Percentiles rank a stretch among this genome's conserved stretches.
These are phyloP conservation scores for Bolborhynchus lineola DNA, from an alignment of 2,113 vertebrate genomes.

Conservation along the genomic window DNA sequence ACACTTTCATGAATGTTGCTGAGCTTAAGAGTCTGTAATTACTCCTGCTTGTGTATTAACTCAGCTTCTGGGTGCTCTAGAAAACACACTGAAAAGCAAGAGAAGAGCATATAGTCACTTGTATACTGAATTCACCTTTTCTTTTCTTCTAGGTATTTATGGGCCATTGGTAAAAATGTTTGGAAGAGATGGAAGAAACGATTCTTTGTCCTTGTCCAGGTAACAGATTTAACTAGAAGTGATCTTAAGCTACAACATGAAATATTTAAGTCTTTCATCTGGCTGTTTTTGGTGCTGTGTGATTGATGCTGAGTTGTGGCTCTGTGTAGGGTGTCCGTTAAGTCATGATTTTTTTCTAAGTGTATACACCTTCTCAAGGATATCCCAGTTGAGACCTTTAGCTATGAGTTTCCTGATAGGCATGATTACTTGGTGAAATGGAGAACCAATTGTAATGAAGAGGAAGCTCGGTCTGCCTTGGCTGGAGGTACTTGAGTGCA, in stretches of 20 bases:
- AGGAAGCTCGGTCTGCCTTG: background rate
- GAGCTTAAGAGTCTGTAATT: background rate
- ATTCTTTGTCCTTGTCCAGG: slow-evolving; percentile 98
- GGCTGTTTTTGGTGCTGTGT: background rate
- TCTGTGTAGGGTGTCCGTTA: background rate
- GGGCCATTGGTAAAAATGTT: slow-evolving; percentile 97
- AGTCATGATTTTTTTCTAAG: background rate
- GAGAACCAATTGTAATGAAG: background rate
- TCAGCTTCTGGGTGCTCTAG: background rate
- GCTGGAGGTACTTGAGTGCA: background rate
- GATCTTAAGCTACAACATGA: background rate
- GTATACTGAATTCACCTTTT: slow-evolving; percentile 2
- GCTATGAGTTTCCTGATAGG: background rate
- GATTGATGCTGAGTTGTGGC: background rate
- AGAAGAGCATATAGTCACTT: background rate
- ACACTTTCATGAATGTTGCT: background rate
- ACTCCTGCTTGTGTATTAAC: background rate
- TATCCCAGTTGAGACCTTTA: background rate
- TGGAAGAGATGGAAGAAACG: slow-evolving; percentile 99
- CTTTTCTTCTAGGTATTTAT: slow-evolving; percentile 86
- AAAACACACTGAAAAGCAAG: background rate
- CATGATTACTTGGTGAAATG: background rate
- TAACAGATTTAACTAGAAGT: slow-evolving; percentile 72
- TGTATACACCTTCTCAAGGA: background rate
- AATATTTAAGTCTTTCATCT: background rate